Base-by-base conservation (phyloP, 2,797 vertebrate species). In the Oreochromis mossambicus region DNA sequence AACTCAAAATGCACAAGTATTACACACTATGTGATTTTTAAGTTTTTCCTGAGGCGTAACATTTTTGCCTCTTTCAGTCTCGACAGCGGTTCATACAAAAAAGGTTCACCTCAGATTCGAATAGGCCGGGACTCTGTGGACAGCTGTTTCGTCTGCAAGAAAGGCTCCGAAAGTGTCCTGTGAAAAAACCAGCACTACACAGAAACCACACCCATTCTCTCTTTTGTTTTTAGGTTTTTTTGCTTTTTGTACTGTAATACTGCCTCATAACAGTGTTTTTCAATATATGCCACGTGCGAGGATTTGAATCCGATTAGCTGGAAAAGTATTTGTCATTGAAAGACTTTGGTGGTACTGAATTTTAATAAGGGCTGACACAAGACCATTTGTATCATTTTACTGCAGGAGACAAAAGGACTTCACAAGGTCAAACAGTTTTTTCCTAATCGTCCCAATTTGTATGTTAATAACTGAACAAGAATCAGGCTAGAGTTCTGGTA, bases 41-140 rank as follows among this genome's bases (percentile, higher is more conserved):
- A 11, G 4, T 75, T 38, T 21, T 63, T 75, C 6, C 11, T 4
- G 7, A 17, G 2, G 48, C 5, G 2, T 75, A 13, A 5, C 15
- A 73, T n/a, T 75, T 75, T 75, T 50, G 11, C 86, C 76, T 93
- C 2, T 12, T 88, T 24, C 91, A 98, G 98, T 96, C 96, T 97
- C 92, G 95, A 97, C 90, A 95, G 89, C 94, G 95, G 96, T 95
- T 95, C 95, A 50, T 95, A 95, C 84, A 77, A 86, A 63, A 96
- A 97, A 96, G 93, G 94, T 80, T 97, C 97, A 95, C 97, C 98
- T 97, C 97, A 96, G 92, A 97, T 97, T 95, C 96, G 91, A 93
- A 96, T 97, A 89, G 96, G 97, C 88, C 90, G 96, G 83, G 96
- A 97, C 91, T 94, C 96, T 70, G 97, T 96, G 91, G 96, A 97